These are phyloP conservation scores for Ptilorrhoa leucosticta DNA, from an alignment of 2,113 vertebrate species.

Conservation along the genomic window DNA sequence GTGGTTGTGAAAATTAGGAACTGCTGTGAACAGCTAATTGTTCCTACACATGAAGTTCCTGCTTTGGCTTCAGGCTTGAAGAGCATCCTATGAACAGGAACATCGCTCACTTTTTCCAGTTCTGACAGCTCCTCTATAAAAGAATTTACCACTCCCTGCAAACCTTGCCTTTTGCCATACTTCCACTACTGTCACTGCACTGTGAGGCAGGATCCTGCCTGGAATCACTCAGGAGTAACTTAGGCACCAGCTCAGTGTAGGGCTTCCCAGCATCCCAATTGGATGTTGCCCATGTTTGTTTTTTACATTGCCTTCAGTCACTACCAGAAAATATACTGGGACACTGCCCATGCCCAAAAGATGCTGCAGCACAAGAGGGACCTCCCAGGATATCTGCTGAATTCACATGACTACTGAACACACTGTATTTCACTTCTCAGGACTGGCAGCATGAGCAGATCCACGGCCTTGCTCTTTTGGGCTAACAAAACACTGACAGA, in stretches of 20 bases:
- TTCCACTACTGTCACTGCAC: background rate
- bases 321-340: background rate
- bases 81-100: background rate
- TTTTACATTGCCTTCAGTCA: background rate
- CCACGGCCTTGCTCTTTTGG: background rate
- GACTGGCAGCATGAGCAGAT: background rate
- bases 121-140: background rate
- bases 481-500: background rate
- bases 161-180: background rate
- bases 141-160: background rate
- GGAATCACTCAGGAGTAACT: too few species aligned
- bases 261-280: background rate
- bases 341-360: background rate
- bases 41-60: background rate
- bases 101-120: background rate
- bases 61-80: background rate
- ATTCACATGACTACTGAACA: background rate
- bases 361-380: background rate
- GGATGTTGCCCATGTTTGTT: fast-evolving
- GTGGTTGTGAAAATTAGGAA: background rate
- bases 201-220: background rate
- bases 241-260: background rate
- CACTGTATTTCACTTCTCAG: background rate
- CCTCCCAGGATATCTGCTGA: background rate
- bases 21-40: background rate